Base-by-base conservation (phyloP, 2,888 invertebrate genomes). In the Cyaniris semiargus region DNA sequence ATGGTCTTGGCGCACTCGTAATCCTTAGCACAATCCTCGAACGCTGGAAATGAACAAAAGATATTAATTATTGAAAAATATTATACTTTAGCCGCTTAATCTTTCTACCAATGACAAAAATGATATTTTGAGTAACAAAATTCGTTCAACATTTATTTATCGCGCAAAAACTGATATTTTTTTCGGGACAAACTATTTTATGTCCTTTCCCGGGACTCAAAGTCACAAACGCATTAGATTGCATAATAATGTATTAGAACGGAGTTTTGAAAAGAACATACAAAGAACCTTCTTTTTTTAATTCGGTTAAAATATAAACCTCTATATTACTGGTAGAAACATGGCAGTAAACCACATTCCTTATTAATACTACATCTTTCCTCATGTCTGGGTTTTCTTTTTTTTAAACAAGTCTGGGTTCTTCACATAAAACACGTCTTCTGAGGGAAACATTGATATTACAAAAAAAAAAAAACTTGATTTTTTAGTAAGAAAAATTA, bases 1-100 rank as follows among this genome's bases (percentile, higher is more conserved):
- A 74, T 74, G 1, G 15, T 74, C 15, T 74, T 74, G 7, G 74
- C 74, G 27, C 74, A 74, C 48, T 53, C 74, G 18, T 74, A 74
- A 18, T 74, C 18, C 27, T 31, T 31, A 5, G 74, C 74, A 21
- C 74, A 74, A 23, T 48, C 53, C 48, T 74, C 74, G 27, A 74
- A 74, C 4, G 74, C 74, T 74, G 27, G 15, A 74, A 74, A 13
- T 23, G 4, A 21, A 58, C 21, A 23, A 60, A 60, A 23, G 21
- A 58, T 10, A 58, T 58, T 2, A 8, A 58, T 21, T 58, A 38
- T 48, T 53, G 53, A 53, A 53, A 53, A 53, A 18, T 53, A 53
- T 18, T 18, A 44, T 13, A 10, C 10, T 44, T 44, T 44, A 44
- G 44, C 5, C 53, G 5, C 15, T 18, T 53, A 44, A 44, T 44